These are phyloP conservation scores for Acanthosepion lycidas DNA, from an alignment of 2,888 invertebrate genomes.

Conservation along the genomic window DNA sequence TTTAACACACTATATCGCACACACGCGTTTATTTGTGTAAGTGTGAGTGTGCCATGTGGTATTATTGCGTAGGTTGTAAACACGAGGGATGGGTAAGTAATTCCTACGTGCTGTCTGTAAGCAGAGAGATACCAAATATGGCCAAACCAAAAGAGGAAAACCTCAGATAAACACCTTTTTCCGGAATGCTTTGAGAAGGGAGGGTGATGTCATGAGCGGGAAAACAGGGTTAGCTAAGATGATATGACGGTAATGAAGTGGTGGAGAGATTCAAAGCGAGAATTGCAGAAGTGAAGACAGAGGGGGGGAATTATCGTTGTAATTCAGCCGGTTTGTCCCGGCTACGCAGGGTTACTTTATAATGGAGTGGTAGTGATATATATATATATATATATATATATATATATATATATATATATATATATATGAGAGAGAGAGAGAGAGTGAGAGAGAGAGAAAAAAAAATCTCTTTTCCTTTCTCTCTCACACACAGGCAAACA, in stretches of 20 bases:
- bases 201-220: neutral
- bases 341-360: neutral
- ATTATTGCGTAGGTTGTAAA: neutral
- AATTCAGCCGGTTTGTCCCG: neutral
- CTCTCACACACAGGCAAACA: too few relatives aligned
- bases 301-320: neutral
- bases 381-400: neutral
- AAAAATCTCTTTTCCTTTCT: too few relatives aligned
- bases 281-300: neutral
- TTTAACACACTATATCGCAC: neutral
- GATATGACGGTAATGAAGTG: neutral
- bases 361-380: neutral
- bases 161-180: conserved; percentile 45
- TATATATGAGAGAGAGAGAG: too few relatives aligned
- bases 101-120: neutral
- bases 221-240: neutral
- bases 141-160: conserved; percentile 11
- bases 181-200: neutral
- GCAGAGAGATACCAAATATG: conserved; percentile 46
- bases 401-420: neutral
- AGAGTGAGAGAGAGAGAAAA: neutral
- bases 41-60: neutral
- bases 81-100: neutral
- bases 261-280: neutral
- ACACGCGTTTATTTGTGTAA: neutral